Conservation (phyloP, 2,113 vertebrate genomes). For the Chaenocephalus aceratus region DNA sequence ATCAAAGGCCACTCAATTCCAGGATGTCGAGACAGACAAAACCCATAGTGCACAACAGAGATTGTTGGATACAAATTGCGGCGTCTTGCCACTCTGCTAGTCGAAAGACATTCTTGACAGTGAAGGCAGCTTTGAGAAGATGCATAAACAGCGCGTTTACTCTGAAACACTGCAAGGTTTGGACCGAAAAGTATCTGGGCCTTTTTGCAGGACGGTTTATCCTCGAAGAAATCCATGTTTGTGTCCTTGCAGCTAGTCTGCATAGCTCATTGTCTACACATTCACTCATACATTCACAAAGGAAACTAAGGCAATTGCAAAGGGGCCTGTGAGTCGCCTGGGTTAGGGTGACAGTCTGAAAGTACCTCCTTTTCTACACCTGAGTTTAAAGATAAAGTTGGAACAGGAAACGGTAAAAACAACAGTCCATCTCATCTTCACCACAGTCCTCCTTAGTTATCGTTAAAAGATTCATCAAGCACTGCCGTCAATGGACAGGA, state of each 20-base stretch:
- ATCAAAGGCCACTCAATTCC: slow-evolving; percentile 80
- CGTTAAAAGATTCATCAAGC: slow-evolving; percentile 11
- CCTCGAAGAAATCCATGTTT: slow-evolving; percentile 44
- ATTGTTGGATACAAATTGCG: slow-evolving; percentile 39
- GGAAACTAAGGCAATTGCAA: slow-evolving; percentile 66
- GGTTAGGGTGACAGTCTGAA: slow-evolving; percentile 54
- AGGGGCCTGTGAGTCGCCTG: slow-evolving; percentile 57
- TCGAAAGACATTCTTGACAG: slow-evolving; percentile 71
- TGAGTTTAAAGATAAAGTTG: slow-evolving; percentile 78
- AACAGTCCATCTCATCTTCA: slow-evolving; percentile 17
- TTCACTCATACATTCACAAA: slow-evolving; percentile 82
- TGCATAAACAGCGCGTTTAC: slow-evolving; percentile 53
- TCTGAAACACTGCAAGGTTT: slow-evolving; percentile 32
- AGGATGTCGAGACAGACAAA: slow-evolving; percentile 68
- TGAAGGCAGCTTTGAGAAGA: slow-evolving; percentile 70
- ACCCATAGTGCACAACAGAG: slow-evolving; percentile 77
- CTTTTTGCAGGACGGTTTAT: slow-evolving; percentile 31
- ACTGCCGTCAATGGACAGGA: neutral
- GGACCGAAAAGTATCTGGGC: slow-evolving; percentile 34
- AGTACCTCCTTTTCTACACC: slow-evolving; percentile 79
- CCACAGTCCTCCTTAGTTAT: slow-evolving; percentile 21
- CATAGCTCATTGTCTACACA: slow-evolving; percentile 54
- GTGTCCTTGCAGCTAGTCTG: slow-evolving; percentile 35
- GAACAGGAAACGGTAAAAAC: slow-evolving; percentile 50
- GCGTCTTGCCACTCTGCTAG: slow-evolving; percentile 42